Percentiles rank a stretch among this genome's conserved stretches.
phyloP scores from a whole-genome alignment of 2,113 vertebrate genomes.

The Xenopus borealis region DNA sequence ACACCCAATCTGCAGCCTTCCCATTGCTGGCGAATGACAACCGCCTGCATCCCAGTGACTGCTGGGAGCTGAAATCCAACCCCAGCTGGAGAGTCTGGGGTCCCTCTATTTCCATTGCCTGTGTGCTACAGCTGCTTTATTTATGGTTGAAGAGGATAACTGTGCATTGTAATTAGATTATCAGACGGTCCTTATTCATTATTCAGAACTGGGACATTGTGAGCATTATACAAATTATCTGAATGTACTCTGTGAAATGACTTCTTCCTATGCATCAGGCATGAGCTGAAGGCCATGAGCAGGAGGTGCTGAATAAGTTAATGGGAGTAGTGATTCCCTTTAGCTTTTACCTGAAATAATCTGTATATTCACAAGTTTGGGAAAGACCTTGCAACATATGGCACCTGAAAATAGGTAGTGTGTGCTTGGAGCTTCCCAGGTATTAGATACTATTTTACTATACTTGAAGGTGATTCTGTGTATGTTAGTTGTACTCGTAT shows the following conservation, averaged over 20 bases:
- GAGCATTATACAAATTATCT: constrained; percentile 31
- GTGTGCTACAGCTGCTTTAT: constrained; percentile 21
- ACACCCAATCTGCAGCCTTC: too few species aligned
- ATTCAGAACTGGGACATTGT: constrained; percentile 20
- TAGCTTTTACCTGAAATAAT: constrained; percentile 20
- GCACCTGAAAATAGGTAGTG: constrained; percentile 2
- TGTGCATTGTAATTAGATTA: constrained; percentile 37
- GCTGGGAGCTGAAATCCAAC: too few species aligned
- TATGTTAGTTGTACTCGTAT: too few species aligned
- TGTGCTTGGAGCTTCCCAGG: not conserved
- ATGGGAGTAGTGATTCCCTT: constrained; percentile 30
- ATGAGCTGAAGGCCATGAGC: not conserved
- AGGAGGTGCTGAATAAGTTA: constrained; percentile 25
- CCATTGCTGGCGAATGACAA: too few species aligned
- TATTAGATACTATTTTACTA: too few species aligned
- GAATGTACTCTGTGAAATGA: constrained; percentile 39
- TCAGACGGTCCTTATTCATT: constrained; percentile 23
- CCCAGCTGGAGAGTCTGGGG: too few species aligned
- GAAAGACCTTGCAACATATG: constrained; percentile 38
- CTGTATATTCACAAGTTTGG: constrained; percentile 34
- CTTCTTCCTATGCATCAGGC: constrained; percentile 42
- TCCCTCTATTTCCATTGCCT: too few species aligned
- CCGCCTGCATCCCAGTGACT: too few species aligned
- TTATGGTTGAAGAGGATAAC: constrained; percentile 19
- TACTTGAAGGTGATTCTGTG: too few species aligned